Evolutionary conservation across 2,113 vertebrate genomes (phyloP).

Genomic region (Oophaga pumilio): DNA sequence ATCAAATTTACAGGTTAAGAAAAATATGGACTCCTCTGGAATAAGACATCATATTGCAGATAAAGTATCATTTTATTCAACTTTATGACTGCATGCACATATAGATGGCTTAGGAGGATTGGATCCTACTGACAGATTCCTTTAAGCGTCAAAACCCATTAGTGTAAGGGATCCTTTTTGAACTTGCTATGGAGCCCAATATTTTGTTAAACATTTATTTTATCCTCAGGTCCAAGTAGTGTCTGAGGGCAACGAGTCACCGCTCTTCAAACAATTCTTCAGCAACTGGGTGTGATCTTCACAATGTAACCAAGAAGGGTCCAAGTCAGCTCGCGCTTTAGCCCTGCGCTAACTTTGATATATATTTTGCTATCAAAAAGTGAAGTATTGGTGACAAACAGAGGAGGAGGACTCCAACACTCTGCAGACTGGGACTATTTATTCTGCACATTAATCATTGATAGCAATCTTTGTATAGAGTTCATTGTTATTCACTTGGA

Average conservation of each 20-base stretch:
- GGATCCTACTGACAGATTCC: too few species aligned
- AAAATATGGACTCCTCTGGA: too few species aligned
- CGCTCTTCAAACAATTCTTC: constrained; percentile 95
- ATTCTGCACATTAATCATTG: constrained; percentile 26
- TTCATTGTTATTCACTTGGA: neutral
- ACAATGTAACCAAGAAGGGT: neutral
- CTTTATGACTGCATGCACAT: too few species aligned
- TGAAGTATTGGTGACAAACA: neutral
- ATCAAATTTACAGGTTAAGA: too few species aligned
- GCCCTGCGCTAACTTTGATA: neutral
- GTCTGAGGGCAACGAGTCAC: constrained; percentile 83
- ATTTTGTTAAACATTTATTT: neutral
- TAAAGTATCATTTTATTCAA: too few species aligned
- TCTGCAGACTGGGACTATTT: neutral
- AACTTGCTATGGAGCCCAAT: too few species aligned
- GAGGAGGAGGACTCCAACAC: neutral
- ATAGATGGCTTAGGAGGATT: too few species aligned
- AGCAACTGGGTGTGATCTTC: constrained; percentile 74
- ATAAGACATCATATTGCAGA: too few species aligned
- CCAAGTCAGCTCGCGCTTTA: neutral
- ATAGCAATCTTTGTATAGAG: neutral
- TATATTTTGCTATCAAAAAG: neutral
- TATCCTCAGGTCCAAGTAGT: constrained; percentile 85
- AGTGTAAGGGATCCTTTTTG: too few species aligned
- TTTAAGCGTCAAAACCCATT: too few species aligned